Base-by-base conservation (phyloP, 2,888 invertebrate genomes). In the Protophormia terraenovae region DNA sequence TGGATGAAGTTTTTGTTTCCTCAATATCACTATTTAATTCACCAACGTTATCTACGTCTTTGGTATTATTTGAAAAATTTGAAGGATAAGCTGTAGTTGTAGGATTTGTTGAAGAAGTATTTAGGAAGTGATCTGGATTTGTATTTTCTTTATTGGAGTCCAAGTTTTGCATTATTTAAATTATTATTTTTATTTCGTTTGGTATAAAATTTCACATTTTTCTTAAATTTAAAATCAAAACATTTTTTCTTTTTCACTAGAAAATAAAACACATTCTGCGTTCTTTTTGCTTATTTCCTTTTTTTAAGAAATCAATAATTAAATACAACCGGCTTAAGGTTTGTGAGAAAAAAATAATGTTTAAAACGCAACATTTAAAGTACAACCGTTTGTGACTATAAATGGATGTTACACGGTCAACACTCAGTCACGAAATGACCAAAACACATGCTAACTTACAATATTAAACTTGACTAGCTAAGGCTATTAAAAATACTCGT, bases 381-480 rank as follows among this genome's bases (percentile, higher is more conserved):
- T 12, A 66, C 24, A 69, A 71, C 64, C 47, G 75, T n/a, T n/a
- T 73, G 35, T n/a, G 69, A 14, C 45, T 45, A 6, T 0, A 24
- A 67, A 24, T 64, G 24, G 16, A 50, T 77, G 82, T 82, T 75
- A 38, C 41, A 72, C 85, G 85, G 85, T 78, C 90, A 87, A 87
- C 87, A 89, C 89, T 89, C 89, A 90, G 91, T 89, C 86, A 89
- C 89, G 88, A 90, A 91, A 90, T 92, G 92, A 91, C 92, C 90
- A 89, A 87, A 89, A 87, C 88, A 88, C 83, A 86, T 72, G 84
- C 71, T 71, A 86, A n/a, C 50, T 67, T 85, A 60, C 60, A 29
- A 66, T 50, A 85, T 45, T 16, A 69, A 73, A 12, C 19, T 16
- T 64, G 79, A 79, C 76, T 75, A 76, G 45, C 29, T 29, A 16